These are phyloP conservation scores for Pluvialis apricaria DNA, from an alignment of 2,113 vertebrate genomes.

Conservation along the genomic window DNA sequence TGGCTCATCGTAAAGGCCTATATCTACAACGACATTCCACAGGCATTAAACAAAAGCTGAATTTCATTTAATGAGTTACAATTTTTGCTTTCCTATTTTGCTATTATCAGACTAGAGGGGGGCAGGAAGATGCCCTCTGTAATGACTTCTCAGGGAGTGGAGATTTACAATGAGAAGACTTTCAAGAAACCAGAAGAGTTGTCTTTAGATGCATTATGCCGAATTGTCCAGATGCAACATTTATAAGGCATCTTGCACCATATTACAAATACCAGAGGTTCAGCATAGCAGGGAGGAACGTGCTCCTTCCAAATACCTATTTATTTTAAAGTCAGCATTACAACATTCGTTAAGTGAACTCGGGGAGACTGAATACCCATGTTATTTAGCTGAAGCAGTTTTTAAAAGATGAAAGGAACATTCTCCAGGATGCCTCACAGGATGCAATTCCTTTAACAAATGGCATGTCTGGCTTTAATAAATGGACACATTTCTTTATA, in stretches of 20 bases:
- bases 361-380: not conserved
- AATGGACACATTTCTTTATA: not conserved
- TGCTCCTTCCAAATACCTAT: not conserved
- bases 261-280: not conserved
- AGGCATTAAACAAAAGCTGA: not conserved
- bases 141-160: not conserved
- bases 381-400: not conserved
- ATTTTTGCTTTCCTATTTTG: not conserved
- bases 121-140: not conserved
- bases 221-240: not conserved
- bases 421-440: constrained; percentile 29
- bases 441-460: constrained; percentile 33
- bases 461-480: constrained; percentile 20
- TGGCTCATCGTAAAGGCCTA: not conserved
- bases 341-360: not conserved
- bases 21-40: not conserved
- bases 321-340: not conserved
- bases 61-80: not conserved
- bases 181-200: not conserved
- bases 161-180: not conserved
- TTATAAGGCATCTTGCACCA: not conserved
- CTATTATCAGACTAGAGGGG: not conserved
- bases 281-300: not conserved
- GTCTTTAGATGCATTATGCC: not conserved
- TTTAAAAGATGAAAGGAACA: constrained; percentile 36